A percentile compares a stretch with the other conserved stretches of the same genome.
These are phyloP conservation scores for Metopolophium dirhodum DNA, from an alignment of 1,140 invertebrate species.

Conservation along the genomic window DNA sequence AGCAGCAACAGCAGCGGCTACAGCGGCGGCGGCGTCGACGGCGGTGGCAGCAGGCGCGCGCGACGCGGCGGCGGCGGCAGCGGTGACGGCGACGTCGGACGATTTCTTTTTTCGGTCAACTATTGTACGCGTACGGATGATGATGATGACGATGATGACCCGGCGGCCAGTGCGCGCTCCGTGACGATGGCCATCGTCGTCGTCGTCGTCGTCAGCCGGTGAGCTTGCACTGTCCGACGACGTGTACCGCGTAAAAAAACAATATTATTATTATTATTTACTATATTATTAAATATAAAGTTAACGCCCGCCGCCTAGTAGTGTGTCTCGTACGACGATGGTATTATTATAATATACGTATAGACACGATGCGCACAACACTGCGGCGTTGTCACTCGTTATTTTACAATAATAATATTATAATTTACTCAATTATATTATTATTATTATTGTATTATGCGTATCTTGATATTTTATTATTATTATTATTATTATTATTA, in stretches of 20 bases:
- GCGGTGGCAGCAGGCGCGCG: background rate
- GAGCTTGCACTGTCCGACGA: background rate
- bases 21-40: background rate
- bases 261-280: background rate
- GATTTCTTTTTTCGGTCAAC: slow-evolving; percentile 47
- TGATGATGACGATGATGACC: background rate
- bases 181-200: slow-evolving; percentile 25
- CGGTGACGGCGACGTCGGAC: slow-evolving; percentile 11
- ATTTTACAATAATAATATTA: background rate
- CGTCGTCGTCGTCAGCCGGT: background rate
- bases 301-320: background rate
- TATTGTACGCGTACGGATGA: slow-evolving; percentile 28
- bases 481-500: background rate
- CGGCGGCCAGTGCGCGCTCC: slow-evolving; percentile 19
- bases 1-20: background rate
- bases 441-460: background rate
- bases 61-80: slow-evolving; percentile 3
- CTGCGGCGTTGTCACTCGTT: background rate
- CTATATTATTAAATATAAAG: background rate
- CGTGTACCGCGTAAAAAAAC: background rate
- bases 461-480: background rate
- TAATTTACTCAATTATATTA: background rate
- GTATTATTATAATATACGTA: background rate
- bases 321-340: background rate
- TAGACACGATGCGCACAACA: background rate